phyloP scores from a whole-genome alignment of 2,888 invertebrate species.

The Mongoloraphidia duomilia region DNA sequence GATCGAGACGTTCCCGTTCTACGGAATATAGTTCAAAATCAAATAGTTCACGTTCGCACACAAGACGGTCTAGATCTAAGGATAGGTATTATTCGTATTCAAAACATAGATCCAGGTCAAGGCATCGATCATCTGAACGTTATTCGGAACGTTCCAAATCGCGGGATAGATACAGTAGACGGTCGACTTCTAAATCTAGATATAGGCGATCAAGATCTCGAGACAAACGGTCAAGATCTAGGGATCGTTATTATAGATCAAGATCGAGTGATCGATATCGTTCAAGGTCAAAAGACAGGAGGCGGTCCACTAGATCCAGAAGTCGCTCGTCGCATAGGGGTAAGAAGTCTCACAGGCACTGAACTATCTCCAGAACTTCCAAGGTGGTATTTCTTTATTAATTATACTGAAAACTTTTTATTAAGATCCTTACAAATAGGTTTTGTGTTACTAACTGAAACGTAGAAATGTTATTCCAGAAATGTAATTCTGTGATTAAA shows the following conservation, averaged over 20 bases:
- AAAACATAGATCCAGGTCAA: conserved; percentile 16
- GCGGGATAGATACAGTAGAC: background rate
- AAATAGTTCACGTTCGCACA: conserved; percentile 8
- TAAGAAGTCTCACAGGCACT: conserved; percentile 21
- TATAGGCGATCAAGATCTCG: background rate
- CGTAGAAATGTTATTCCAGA: too few relatives aligned
- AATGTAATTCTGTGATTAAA: too few relatives aligned
- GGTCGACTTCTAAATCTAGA: background rate
- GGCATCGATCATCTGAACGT: background rate
- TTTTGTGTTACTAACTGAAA: too few relatives aligned
- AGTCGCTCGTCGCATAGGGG: conserved; percentile 18
- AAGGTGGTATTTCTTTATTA: too few relatives aligned
- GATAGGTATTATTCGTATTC: conserved; percentile 14
- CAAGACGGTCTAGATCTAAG: conserved; percentile 8
- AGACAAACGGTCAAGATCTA: conserved; percentile 9
- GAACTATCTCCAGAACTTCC: conserved; percentile 7
- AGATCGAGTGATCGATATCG: conserved; percentile 4
- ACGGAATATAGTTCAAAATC: conserved; percentile 17
- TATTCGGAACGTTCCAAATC: background rate
- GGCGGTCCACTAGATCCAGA: conserved; percentile 8
- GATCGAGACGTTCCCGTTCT: conserved; percentile 13
- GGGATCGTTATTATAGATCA: conserved; percentile 8
- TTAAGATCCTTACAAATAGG: too few relatives aligned
- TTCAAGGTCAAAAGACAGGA: conserved; percentile 5
- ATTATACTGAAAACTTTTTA: too few relatives aligned